Conservation (phyloP, 2,888 invertebrate genomes). For the Ametastegia equiseti region DNA sequence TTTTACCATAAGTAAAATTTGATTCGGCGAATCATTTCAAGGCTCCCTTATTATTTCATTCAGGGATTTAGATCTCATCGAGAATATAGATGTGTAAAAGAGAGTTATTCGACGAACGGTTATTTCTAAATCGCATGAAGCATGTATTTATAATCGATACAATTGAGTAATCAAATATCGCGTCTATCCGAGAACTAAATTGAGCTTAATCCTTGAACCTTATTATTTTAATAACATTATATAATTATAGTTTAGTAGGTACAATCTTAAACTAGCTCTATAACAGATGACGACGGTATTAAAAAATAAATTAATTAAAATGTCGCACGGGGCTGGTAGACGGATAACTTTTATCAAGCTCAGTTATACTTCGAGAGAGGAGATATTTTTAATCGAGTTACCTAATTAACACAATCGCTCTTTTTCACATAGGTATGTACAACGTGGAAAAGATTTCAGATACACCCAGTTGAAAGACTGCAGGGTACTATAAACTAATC, state of each 20-base stretch:
- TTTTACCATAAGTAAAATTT: slow-evolving; percentile 2
- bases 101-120: not conserved
- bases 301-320: slow-evolving; percentile 11
- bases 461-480: too few relatives aligned
- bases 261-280: not conserved
- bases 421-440: too few relatives aligned
- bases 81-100: not conserved
- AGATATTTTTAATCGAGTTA: not conserved
- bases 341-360: not conserved
- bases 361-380: not conserved
- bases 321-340: not conserved
- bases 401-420: not conserved
- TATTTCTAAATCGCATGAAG: not conserved
- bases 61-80: not conserved
- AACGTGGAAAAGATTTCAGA: not conserved
- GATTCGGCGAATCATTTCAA: not conserved
- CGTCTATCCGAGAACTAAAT: not conserved
- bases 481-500: too few relatives aligned
- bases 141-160: not conserved
- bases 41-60: not conserved
- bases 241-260: not conserved
- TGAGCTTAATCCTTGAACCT: not conserved
- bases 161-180: not conserved
- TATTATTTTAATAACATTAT: not conserved
- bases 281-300: not conserved